Evolutionary conservation across 2,888 invertebrate genomes (phyloP).

Genomic region (Drosophila buzzatii): DNA sequence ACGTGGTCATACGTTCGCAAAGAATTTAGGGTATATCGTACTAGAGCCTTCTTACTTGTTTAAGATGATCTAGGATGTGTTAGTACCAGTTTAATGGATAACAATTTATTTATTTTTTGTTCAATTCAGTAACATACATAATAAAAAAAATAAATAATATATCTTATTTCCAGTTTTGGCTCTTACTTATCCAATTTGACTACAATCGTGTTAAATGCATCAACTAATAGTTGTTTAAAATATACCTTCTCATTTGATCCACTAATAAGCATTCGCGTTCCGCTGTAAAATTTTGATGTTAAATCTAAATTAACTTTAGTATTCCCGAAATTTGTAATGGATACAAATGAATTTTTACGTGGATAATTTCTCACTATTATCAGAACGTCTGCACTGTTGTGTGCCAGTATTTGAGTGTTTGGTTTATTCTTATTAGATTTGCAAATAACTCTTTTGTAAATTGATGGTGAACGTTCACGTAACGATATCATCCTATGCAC

Average conservation of each 20-base stretch:
- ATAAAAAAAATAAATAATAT: not conserved
- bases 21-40: no score
- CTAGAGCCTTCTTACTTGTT: no score
- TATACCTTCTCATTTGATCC: slow-evolving; percentile 79
- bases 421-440: slow-evolving; percentile 88
- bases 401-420: slow-evolving; percentile 89
- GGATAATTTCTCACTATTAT: slow-evolving; percentile 92
- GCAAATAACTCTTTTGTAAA: slow-evolving; percentile 90
- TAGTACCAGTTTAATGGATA: not conserved
- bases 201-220: slow-evolving; percentile 88
- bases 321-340: slow-evolving; percentile 90
- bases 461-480: slow-evolving; percentile 89
- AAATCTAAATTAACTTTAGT: slow-evolving; percentile 89
- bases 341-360: slow-evolving; percentile 91
- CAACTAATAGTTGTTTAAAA: slow-evolving; percentile 85
- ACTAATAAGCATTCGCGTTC: slow-evolving; percentile 83
- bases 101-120: slow-evolving; percentile 16
- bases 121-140: slow-evolving; percentile 27
- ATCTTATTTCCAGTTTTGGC: not conserved
- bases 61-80: not conserved
- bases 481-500: slow-evolving; percentile 88
- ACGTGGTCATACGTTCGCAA: no score
- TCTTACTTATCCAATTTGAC: slow-evolving; percentile 87
- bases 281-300: slow-evolving; percentile 91
- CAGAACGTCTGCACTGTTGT: slow-evolving; percentile 88